These are phyloP conservation scores for Cottoperca gobio DNA, from an alignment of 2,797 vertebrate genomes.

Conservation along the genomic window DNA sequence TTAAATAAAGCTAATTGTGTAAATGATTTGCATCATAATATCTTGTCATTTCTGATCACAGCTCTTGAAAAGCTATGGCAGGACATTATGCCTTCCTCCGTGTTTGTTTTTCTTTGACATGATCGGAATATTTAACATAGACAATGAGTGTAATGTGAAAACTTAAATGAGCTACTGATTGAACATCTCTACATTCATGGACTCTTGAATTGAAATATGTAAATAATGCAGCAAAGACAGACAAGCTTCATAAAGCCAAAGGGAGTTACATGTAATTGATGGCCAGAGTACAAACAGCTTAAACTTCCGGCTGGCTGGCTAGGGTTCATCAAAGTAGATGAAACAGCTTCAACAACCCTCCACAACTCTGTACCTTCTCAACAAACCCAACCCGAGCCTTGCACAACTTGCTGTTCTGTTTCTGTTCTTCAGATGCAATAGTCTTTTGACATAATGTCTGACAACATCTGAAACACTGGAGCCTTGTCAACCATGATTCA, in stretches of 20 bases:
- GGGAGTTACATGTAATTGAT: not conserved
- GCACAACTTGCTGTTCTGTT: slow-evolving; percentile 30
- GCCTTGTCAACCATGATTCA: too few species aligned
- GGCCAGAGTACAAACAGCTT: not conserved
- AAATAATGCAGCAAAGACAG: slow-evolving; percentile 18
- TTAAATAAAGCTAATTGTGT: not conserved
- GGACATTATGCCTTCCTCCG: not conserved
- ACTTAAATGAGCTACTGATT: not conserved
- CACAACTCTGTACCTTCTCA: not conserved
- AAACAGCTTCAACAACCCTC: slow-evolving; percentile 2
- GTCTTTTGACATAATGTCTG: not conserved
- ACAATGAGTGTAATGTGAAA: not conserved
- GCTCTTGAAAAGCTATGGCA: not conserved
- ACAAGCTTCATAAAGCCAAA: not conserved
- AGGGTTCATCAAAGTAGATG: not conserved
- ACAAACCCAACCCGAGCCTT: slow-evolving; percentile 32
- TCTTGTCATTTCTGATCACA: not conserved
- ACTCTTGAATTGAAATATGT: not conserved
- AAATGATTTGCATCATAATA: not conserved
- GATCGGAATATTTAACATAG: not conserved
- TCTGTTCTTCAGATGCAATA: slow-evolving; percentile 1
- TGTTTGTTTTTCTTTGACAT: too few species aligned
- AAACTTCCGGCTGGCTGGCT: slow-evolving; percentile 26
- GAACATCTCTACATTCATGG: not conserved
- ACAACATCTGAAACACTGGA: too few species aligned